These are phyloP conservation scores for Lepilemur septentrionalis DNA, from an alignment of 2,797 vertebrate genomes.

Conservation along the genomic window DNA sequence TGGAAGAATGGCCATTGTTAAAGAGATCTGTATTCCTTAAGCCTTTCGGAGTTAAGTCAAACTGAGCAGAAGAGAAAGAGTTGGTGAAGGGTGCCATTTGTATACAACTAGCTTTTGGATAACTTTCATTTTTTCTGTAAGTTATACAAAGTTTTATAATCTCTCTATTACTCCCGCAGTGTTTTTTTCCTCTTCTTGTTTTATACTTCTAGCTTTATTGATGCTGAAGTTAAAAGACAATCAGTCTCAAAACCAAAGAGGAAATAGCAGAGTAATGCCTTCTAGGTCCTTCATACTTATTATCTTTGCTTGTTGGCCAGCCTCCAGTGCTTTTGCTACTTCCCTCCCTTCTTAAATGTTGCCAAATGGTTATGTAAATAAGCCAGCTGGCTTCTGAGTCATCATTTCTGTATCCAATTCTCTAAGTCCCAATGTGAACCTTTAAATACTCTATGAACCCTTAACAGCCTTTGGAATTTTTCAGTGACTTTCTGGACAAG, in stretches of 20 bases:
- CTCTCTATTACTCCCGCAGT: background rate
- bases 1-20: background rate
- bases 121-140: background rate
- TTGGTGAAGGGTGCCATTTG: background rate
- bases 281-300: background rate
- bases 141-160: background rate
- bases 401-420: conserved; percentile 42
- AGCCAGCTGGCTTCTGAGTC: conserved; percentile 52
- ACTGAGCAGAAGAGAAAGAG: background rate
- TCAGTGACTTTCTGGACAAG: background rate
- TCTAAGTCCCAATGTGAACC: conserved; percentile 36
- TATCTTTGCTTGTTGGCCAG: background rate
- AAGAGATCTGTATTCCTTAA: background rate
- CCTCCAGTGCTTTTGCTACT: conserved; percentile 38
- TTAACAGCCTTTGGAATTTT: conserved; percentile 1
- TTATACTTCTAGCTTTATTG: background rate
- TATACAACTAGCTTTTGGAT: background rate
- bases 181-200: background rate
- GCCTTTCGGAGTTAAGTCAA: background rate
- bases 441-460: conserved; percentile 18
- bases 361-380: conserved; percentile 67
- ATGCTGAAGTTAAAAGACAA: background rate
- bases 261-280: background rate
- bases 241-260: background rate
- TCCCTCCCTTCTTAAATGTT: conserved; percentile 30